Base-by-base conservation (phyloP, 2,797 vertebrate genomes). In the Chaetophractus vellerosus region DNA sequence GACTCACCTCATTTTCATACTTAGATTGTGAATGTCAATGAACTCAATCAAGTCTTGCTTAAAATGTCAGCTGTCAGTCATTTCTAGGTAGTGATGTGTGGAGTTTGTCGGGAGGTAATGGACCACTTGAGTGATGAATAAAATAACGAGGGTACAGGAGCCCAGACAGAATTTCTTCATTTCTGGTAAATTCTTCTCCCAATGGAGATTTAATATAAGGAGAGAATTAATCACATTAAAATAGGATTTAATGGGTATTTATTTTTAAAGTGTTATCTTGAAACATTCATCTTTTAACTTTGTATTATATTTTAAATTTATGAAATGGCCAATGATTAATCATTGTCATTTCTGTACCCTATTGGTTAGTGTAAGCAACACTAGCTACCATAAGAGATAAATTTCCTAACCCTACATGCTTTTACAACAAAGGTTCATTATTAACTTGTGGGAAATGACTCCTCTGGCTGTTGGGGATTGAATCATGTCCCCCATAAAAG, bases 51-150 rank as follows among this genome's bases (percentile, higher is more conserved):
- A 76, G 57, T 72, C 59, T 80, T 89, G 55, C 71, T 95, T 71
- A 96, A 96, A 97, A 97, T 97, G 95, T 96, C 90, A 97, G 92
- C 84, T 97, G 92, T 91, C 97, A 93, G 5, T 97, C 90, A 82
- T 88, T 61, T 15, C 36, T 63, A 36, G 21, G 61, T 50, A 79
- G 69, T 74, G 59, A 94, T 82, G 57, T 66, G 57, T 89, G 74
- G 66, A 61, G 41, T 82, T 86, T 94, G 75, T 94, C 92, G 87
- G 84, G 55, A 86, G 36, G 66, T 72, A 80, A 66, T 41, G 55
- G 28, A 48, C 63, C 28, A 66, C 63, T 74, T 91, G 88, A 95
- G 16, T 79, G 88, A 95, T 68, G 33, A 86, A 55, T 92, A 63
- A 94, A 92, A 86, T 90, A 94, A 95, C 93, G 85, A 97, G 78